These are phyloP conservation scores for Halcyon chelicuti DNA, from an alignment of 2,797 vertebrate species.

Conservation along the genomic window DNA sequence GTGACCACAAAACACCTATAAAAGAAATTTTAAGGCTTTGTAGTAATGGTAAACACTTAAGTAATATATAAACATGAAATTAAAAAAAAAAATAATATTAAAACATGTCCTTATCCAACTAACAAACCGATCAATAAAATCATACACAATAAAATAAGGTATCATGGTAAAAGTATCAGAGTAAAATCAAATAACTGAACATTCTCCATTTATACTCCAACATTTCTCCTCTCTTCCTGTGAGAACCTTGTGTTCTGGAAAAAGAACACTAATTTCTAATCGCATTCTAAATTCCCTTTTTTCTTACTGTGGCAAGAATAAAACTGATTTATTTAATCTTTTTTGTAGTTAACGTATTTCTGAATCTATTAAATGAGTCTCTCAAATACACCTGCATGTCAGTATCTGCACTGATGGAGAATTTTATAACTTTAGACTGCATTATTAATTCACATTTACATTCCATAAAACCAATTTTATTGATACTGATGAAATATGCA, in stretches of 20 bases:
- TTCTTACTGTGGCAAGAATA: neutral
- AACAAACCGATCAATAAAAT: neutral
- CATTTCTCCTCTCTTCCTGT: neutral
- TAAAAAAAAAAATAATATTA: neutral
- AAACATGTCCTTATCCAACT: neutral
- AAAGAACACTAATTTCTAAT: neutral
- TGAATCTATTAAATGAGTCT: neutral
- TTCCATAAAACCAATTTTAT: slow-evolving; percentile 25
- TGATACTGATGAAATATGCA: neutral
- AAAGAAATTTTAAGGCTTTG: neutral
- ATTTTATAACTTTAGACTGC: slow-evolving; percentile 42
- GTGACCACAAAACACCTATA: neutral
- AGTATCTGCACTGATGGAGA: neutral
- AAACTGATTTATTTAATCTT: neutral
- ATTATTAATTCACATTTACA: slow-evolving; percentile 35
- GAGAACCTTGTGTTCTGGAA: neutral
- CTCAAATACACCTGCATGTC: neutral
- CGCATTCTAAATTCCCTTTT: neutral
- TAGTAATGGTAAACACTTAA: neutral
- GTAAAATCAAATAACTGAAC: neutral
- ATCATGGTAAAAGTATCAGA: neutral
- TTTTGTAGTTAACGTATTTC: neutral
- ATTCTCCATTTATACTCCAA: neutral
- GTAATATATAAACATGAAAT: neutral
- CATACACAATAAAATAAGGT: neutral